phyloP scores from a whole-genome alignment of 1,140 invertebrate genomes.

The Eubasilissa regina region DNA sequence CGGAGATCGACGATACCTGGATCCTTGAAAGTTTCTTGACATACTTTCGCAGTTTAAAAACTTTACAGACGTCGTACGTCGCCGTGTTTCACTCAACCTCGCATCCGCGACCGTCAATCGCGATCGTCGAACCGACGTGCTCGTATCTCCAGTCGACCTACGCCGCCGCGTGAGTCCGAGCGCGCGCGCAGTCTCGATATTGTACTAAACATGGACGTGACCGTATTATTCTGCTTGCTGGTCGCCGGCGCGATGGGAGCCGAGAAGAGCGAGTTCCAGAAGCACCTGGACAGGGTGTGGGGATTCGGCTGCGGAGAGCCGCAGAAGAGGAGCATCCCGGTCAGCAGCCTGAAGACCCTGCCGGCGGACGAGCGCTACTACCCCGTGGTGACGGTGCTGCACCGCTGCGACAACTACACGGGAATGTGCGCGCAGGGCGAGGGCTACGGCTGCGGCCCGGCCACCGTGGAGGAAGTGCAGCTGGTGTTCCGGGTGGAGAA shows the following conservation, averaged over 20 bases:
- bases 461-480: conserved; percentile 13
- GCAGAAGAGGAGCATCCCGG: conserved; percentile 17
- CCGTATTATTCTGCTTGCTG: neutral
- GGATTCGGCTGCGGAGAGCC: conserved; percentile 30
- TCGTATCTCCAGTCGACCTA: neutral
- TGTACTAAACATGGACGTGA: conserved; percentile 14
- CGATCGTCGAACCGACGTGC: neutral
- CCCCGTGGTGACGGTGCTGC: conserved; percentile 66
- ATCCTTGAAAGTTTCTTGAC: neutral
- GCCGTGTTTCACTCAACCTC: neutral
- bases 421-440: conserved; percentile 65
- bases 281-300: conserved; percentile 1
- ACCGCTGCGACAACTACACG: conserved; percentile 64
- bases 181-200: neutral
- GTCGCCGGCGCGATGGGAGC: neutral
- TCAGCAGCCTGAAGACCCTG: conserved; percentile 27
- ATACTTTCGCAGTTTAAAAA: neutral
- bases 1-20: neutral
- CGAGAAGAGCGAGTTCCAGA: neutral
- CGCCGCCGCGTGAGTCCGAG: too few species aligned
- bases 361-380: conserved; percentile 26
- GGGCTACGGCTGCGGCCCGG: conserved; percentile 63
- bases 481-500: conserved; percentile 23
- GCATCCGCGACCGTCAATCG: neutral
- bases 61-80: neutral